Evolutionary conservation across 2,797 vertebrate genomes (phyloP), one percentile per base, ranked within the genome.

Genomic region (Lophotriccus pileatus): DNA sequence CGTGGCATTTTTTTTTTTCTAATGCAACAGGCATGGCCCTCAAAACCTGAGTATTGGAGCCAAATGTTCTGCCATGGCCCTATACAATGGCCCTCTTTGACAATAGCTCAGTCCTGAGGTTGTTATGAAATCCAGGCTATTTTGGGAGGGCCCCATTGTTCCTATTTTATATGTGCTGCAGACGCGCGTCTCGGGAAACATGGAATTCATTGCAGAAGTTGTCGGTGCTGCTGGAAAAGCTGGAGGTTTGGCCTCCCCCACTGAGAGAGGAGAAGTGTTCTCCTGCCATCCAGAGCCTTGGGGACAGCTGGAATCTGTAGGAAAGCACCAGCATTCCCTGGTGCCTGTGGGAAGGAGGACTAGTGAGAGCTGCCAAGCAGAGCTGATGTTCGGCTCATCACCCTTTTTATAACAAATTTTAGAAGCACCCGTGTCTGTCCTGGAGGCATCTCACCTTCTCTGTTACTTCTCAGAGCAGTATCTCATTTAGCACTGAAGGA

Each of bases 91-190:
- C 59, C 10, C 79, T 30, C 85, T 49, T 52, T 81, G 93, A 95
- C 95, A 96, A 97, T 92, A 90, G 92, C 85, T 91, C 74, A 36
- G 89, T 23, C 56, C 63, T 96, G 43, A 77, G 87, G 69, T 67
- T 76, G 91, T 94, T 94, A 96, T 88, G 93, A 96, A 95, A 95
- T 14, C 67, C 94, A 90, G 94, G 69, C 96, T 97, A 95, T 97
- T 97, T 97, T 89, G 94, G 94, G 95, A 97, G 87, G 87, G 85
- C 85, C 59, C 93, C 4, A 93, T 96, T 97, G 94, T 97, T 97
- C 60, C 92, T 46, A 36, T 24, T 84, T 93, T 88, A 73, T 60
- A 58, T 94, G 95, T 44, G 85, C 89, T 94, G 77, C 83, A 89
- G 80, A 50, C 87, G 96, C 27, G 74, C 7, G 84, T 72, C 90